Conservation (phyloP, 2,888 invertebrate species). For the Lampropteryx suffumata region DNA sequence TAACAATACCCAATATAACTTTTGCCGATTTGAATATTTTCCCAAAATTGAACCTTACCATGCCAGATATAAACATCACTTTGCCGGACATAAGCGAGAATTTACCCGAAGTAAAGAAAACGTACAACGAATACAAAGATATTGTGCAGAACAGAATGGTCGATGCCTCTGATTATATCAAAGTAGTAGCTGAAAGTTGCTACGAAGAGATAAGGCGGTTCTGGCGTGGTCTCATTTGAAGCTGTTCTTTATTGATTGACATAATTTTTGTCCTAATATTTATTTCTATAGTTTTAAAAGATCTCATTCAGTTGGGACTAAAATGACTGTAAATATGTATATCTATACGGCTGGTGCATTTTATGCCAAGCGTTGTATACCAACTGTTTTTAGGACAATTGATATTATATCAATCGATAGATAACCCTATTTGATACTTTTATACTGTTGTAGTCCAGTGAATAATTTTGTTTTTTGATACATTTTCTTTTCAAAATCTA, state of each 20-base stretch:
- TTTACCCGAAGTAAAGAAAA: constrained; percentile 63
- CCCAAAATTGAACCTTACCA: constrained; percentile 40
- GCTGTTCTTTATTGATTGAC: constrained; percentile 23
- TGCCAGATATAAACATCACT: constrained; percentile 61
- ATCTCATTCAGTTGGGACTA: too few species aligned
- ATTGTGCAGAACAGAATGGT: constrained; percentile 75
- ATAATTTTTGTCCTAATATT: not conserved
- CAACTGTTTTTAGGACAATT: not conserved
- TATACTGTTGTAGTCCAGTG: not conserved
- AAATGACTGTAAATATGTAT: too few species aligned
- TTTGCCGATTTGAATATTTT: constrained; percentile 51
- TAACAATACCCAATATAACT: constrained; percentile 49
- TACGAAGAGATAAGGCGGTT: constrained; percentile 69
- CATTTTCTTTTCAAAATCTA: not conserved
- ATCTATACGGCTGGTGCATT: not conserved
- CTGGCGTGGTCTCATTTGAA: constrained; percentile 66
- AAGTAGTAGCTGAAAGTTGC: constrained; percentile 79
- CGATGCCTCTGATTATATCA: constrained; percentile 78
- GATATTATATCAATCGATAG: not conserved
- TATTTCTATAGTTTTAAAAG: too few species aligned
- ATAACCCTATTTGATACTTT: not conserved
- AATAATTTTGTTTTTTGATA: not conserved
- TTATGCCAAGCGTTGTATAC: not conserved
- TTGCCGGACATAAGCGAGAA: constrained; percentile 60
- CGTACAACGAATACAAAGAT: constrained; percentile 70